These are phyloP conservation scores for Telenomus remus DNA, from an alignment of 1,140 invertebrate species.

Conservation along the genomic window DNA sequence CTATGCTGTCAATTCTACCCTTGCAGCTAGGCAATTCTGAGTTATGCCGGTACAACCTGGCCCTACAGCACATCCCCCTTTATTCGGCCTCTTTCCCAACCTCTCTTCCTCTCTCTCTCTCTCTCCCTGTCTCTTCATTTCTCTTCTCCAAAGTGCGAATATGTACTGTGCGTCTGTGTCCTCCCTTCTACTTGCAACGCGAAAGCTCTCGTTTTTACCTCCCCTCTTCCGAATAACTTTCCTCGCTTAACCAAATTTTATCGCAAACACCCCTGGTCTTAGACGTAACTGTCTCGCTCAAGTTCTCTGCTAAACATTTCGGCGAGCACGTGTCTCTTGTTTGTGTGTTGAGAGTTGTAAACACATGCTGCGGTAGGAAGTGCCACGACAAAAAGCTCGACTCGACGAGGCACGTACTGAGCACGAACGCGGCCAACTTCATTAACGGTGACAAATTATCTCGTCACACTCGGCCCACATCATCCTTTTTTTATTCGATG, in stretches of 20 bases:
- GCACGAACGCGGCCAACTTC: background rate
- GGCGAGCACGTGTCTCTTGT: conserved; percentile 45
- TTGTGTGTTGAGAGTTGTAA: conserved; percentile 24
- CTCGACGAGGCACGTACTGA: background rate
- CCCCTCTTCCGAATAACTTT: conserved; percentile 37
- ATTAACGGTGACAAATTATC: conserved; percentile 18
- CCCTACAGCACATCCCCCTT: conserved; percentile 63
- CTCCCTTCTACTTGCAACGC: background rate
- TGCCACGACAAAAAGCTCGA: background rate
- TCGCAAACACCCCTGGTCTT: conserved; percentile 46
- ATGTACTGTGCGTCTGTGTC: conserved; percentile 27
- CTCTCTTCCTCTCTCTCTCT: conserved; percentile 8
- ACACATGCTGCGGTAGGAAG: conserved; percentile 25
- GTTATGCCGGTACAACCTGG: conserved; percentile 71
- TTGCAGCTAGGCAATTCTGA: conserved; percentile 74
- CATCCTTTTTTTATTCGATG: too few relatives aligned
- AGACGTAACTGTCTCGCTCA: conserved; percentile 34
- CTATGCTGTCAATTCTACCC: conserved; percentile 76
- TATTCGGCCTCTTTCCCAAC: conserved; percentile 15
- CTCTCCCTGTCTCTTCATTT: conserved; percentile 1
- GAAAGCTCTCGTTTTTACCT: background rate
- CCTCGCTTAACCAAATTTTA: conserved; percentile 41
- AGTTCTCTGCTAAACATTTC: conserved; percentile 14
- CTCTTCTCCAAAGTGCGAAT: conserved; percentile 22
- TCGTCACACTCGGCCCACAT: background rate